Conservation (phyloP, 1,140 invertebrate genomes). For the Drosophila rhopaloa region DNA sequence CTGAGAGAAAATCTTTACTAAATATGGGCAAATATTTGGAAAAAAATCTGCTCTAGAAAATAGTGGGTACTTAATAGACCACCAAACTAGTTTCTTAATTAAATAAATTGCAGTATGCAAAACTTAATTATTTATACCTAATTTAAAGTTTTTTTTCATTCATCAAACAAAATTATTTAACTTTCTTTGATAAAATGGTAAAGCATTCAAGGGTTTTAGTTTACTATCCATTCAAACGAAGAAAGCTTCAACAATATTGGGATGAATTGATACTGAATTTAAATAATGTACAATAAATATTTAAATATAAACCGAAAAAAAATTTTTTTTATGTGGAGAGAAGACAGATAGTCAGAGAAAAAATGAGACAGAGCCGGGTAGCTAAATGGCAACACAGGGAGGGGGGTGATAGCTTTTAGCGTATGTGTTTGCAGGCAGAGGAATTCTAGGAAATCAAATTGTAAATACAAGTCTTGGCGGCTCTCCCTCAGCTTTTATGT, state of each 20-base stretch:
- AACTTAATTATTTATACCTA: no score
- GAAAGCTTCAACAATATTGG: no score
- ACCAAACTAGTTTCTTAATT: no score
- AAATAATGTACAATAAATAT: background rate
- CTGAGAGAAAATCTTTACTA: slow-evolving; percentile 17
- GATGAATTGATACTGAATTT: background rate
- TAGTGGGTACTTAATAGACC: no score
- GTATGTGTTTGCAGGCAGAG: slow-evolving; percentile 23
- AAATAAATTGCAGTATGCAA: no score
- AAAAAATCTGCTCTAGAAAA: no score
- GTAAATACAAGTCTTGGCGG: slow-evolving; percentile 52
- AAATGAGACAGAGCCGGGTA: slow-evolving; percentile 19
- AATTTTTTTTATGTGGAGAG: background rate
- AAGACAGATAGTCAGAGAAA: slow-evolving; percentile 20
- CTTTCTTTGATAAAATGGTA: no score
- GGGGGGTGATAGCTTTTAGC: slow-evolving; percentile 25
- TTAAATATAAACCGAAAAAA: background rate
- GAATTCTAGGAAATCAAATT: slow-evolving; percentile 73
- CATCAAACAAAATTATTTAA: no score
- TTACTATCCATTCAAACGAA: no score
- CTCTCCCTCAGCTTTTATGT: slow-evolving; percentile 38
- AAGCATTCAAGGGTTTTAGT: no score
- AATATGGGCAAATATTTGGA: no score
- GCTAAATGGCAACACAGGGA: slow-evolving; percentile 30
- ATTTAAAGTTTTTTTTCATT: no score